These are phyloP conservation scores for Perizoma flavofasciatum DNA, from an alignment of 2,888 invertebrate genomes.

Conservation along the genomic window DNA sequence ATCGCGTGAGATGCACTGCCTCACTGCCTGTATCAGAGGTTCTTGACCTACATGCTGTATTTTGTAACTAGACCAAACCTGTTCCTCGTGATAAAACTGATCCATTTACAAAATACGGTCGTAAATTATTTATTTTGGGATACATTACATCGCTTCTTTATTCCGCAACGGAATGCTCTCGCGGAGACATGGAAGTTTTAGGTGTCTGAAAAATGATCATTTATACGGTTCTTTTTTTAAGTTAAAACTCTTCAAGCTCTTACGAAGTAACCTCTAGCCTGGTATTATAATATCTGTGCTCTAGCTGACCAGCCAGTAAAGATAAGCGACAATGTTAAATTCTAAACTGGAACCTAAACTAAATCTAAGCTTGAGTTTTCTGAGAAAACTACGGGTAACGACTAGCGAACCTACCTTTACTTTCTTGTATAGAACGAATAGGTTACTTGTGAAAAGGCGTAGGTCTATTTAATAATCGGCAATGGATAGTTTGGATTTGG, in stretches of 20 bases:
- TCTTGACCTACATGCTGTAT: conserved; percentile 65
- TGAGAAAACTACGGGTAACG: conserved; percentile 23
- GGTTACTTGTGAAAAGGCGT: not conserved
- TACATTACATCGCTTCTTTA: not conserved
- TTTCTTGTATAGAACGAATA: not conserved
- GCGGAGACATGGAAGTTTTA: not conserved
- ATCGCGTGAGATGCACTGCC: conserved; percentile 54
- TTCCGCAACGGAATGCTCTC: not conserved
- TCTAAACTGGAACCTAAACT: not conserved
- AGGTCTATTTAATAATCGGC: conserved; percentile 14
- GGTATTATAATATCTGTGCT: not conserved
- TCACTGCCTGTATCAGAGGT: conserved; percentile 53
- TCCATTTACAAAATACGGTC: conserved; percentile 11
- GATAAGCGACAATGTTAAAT: conserved; percentile 8
- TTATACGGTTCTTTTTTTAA: not conserved
- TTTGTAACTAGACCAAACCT: conserved; percentile 49
- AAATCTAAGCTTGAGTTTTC: conserved; percentile 8
- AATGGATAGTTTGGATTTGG: conserved; percentile 35
- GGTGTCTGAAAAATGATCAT: not conserved
- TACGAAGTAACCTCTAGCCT: not conserved
- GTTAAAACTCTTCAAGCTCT: not conserved
- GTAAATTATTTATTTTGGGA: conserved; percentile 18
- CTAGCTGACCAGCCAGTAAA: not conserved
- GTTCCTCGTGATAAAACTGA: conserved; percentile 31
- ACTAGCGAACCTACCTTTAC: conserved; percentile 6